Evolutionary conservation across 2,888 invertebrate genomes (phyloP), one percentile per base, ranked within the genome.

Genomic region (Cepaea hortensis): DNA sequence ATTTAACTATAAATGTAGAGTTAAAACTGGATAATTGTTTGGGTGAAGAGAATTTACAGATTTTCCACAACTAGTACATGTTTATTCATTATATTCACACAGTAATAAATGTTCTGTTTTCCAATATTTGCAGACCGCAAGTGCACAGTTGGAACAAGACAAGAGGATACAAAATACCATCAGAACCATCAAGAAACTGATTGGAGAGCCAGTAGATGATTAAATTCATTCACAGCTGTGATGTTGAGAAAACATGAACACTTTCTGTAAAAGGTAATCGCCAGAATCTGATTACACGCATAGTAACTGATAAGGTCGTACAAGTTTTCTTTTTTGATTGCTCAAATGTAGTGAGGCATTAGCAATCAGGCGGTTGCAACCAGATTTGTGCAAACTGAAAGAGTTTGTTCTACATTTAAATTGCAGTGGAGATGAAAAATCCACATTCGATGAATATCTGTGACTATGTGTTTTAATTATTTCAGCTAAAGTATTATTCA

Each of bases 151-250:
- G 23, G 62, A 79, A 13, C 79, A 61, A 0, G 79, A 62, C 61
- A 79, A 62, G 18, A 62, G 61, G 35, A 23, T 62, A 13, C 62
- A 79, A 23, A 2, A 15, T 15, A 79, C 62, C 15, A 23, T 11
- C n/a, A 79, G n/a, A 0, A 35, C n/a, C 13, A 62, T 79, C 35
- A 79, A 62, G 23, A 79, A 79, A 62, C 35, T 79, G 61, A 79
- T 79, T 23, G 79, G 79, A 79, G 79, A 79, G 62, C 61, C 9
- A 62, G n/a, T 18, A 73, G n/a, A 72, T 68, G 68, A n/a, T 15
- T 68, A n/a, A 18, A 7, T 3, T 18, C 6, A n/a, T 20, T n/a
- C 0, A 68, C 20, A 9, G 68, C 68, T 68, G 68, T 68, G 68
- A 68, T 68, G 18, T 55, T 55, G 55, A 9, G 55, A 55, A 55